These are phyloP conservation scores for Musca vetustissima DNA, from an alignment of 1,140 invertebrate species.

Conservation along the genomic window DNA sequence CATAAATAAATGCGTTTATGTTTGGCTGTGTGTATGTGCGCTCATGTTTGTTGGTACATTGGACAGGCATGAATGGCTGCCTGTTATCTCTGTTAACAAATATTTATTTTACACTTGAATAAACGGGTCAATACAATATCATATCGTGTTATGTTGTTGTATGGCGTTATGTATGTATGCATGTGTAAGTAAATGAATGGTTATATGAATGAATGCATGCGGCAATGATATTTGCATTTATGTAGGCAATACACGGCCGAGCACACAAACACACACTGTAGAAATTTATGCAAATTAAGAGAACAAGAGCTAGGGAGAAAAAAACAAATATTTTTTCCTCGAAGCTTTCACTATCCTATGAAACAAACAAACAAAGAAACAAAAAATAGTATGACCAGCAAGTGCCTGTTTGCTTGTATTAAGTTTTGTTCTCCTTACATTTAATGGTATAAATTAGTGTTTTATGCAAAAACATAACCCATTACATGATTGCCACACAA, in stretches of 20 bases:
- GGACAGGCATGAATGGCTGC: background rate
- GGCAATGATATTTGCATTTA: background rate
- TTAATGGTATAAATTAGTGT: slow-evolving; percentile 17
- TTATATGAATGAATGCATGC: too few species aligned
- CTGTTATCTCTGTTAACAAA: slow-evolving; percentile 24
- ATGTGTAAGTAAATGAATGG: background rate
- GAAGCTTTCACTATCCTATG: too few species aligned
- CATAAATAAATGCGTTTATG: too few species aligned
- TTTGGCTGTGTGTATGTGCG: background rate
- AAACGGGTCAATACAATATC: slow-evolving; percentile 27
- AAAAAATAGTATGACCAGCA: too few species aligned
- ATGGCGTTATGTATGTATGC: background rate
- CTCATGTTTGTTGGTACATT: too few species aligned
- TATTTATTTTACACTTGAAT: slow-evolving; percentile 29
- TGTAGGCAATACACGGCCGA: too few species aligned
- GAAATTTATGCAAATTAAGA: background rate
- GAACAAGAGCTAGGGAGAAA: background rate
- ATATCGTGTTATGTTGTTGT: background rate
- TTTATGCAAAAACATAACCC: background rate
- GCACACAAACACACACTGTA: too few species aligned
- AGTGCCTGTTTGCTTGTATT: too few species aligned
- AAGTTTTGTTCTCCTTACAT: background rate
- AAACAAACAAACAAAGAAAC: too few species aligned
- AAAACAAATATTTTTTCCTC: background rate
- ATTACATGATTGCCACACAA: too few species aligned